Evolutionary conservation across 2,888 invertebrate species (phyloP).

Genomic region (Pantelozetes paolii): DNA sequence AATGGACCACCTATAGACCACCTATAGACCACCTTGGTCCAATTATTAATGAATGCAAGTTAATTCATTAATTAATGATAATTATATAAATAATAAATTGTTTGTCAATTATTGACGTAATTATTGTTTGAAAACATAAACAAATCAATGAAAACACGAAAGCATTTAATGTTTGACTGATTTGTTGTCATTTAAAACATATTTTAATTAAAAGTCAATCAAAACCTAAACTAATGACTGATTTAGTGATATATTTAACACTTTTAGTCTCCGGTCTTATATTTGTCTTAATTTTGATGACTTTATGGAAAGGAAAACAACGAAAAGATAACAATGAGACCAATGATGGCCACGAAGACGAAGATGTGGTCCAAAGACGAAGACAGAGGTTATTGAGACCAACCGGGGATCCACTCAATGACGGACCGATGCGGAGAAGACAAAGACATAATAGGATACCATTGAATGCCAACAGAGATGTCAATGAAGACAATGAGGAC

Average conservation of each 20-base stretch:
- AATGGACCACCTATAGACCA: too few species aligned
- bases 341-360: constrained; percentile 7
- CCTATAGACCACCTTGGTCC: too few species aligned
- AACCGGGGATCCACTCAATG: background rate
- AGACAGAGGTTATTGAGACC: constrained; percentile 10
- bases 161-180: background rate
- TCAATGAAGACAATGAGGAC: background rate
- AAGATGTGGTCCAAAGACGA: background rate
- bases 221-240: background rate
- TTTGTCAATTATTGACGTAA: too few species aligned
- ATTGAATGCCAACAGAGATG: background rate
- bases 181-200: background rate
- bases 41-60: too few species aligned
- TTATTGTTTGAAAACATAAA: too few species aligned
- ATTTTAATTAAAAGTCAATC: background rate
- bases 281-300: constrained; percentile 5
- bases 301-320: background rate
- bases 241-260: constrained; percentile 21
- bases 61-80: too few species aligned
- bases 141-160: background rate
- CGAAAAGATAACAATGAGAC: background rate
- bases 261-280: background rate
- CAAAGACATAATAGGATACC: background rate
- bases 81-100: too few species aligned
- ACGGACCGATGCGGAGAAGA: background rate